Conservation (phyloP, 2,113 vertebrate species). For the Coreoperca whiteheadi region DNA sequence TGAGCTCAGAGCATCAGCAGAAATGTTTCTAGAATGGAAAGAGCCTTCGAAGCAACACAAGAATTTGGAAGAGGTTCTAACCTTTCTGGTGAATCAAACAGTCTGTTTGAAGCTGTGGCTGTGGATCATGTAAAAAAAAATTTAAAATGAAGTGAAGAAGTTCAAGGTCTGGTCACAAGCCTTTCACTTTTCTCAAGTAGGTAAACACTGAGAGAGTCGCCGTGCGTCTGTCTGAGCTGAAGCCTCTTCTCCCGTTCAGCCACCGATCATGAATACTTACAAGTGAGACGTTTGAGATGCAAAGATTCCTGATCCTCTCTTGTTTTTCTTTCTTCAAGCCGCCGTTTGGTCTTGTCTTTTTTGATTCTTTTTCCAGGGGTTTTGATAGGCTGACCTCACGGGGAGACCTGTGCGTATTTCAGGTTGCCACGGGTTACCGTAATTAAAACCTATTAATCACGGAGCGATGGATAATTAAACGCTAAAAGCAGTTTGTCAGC, state of each 20-base stretch:
- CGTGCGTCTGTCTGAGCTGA: background rate
- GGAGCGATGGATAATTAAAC: conserved; percentile 76
- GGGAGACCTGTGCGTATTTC: conserved; percentile 62
- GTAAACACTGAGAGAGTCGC: conserved; percentile 23
- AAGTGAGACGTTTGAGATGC: background rate
- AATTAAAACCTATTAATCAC: conserved; percentile 84
- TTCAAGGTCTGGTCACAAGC: conserved; percentile 66
- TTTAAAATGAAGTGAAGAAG: conserved; percentile 40
- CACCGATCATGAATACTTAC: background rate
- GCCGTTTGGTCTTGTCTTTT: conserved; percentile 43
- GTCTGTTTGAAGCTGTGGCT: conserved; percentile 64
- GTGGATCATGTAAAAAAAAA: conserved; percentile 34
- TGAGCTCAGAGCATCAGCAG: conserved; percentile 22
- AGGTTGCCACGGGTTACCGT: conserved; percentile 74
- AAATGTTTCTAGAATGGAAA: conserved; percentile 33
- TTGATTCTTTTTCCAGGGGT: background rate
- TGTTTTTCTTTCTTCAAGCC: conserved; percentile 3
- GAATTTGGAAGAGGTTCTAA: conserved; percentile 40
- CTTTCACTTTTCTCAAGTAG: conserved; percentile 20
- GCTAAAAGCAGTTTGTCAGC: conserved; percentile 78
- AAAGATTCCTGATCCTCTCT: background rate
- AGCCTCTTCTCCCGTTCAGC: background rate
- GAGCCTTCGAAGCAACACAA: conserved; percentile 16
- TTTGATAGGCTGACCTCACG: conserved; percentile 65
- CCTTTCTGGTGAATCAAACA: conserved; percentile 51